Percentiles rank a stretch among this genome's conserved stretches.
Evolutionary conservation across 2,888 invertebrate genomes (phyloP).

Genomic region (Hydroisotoma schaefferi): DNA sequence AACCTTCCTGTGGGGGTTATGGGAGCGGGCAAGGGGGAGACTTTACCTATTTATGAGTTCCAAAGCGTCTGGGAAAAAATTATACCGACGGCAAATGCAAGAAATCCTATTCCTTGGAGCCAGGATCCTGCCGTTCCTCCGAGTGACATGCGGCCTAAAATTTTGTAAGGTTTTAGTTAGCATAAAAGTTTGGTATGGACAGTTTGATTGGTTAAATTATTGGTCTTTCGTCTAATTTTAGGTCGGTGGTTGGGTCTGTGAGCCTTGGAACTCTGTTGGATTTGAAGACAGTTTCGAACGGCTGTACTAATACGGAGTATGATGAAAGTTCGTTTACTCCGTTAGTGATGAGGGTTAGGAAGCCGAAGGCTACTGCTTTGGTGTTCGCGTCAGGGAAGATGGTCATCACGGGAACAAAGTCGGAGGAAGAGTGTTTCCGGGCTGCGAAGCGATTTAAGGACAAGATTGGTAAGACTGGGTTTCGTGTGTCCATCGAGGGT

Average conservation of each 20-base stretch:
- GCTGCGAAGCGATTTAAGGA: conserved; percentile 60
- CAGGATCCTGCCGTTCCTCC: conserved; percentile 9
- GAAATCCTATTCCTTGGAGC: conserved; percentile 12
- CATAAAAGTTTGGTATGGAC: not conserved
- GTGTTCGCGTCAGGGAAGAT: conserved; percentile 61
- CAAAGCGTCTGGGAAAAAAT: conserved; percentile 22
- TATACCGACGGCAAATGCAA: not conserved
- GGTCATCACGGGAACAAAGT: conserved; percentile 62
- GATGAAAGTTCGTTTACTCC: conserved; percentile 62
- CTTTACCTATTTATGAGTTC: conserved; percentile 15
- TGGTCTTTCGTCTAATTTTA: conserved; percentile 4
- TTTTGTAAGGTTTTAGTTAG: conserved; percentile 14
- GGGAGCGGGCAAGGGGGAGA: conserved; percentile 19
- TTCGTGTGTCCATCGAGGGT: conserved; percentile 54
- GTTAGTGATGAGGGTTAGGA: conserved; percentile 60
- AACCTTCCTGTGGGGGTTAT: conserved; percentile 14
- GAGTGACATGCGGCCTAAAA: conserved; percentile 10
- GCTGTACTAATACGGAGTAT: conserved; percentile 60
- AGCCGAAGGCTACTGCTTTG: conserved; percentile 59
- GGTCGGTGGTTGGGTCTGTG: conserved; percentile 57
- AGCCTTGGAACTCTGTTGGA: conserved; percentile 57
- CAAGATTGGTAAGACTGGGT: conserved; percentile 60
- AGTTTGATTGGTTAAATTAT: not conserved
- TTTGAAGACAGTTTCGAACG: conserved; percentile 58
- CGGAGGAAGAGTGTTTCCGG: conserved; percentile 57